A percentile compares a stretch with the other conserved stretches of the same genome.
Evolutionary conservation across 1,140 invertebrate species (phyloP).

Genomic region (Drosophila simulans): DNA sequence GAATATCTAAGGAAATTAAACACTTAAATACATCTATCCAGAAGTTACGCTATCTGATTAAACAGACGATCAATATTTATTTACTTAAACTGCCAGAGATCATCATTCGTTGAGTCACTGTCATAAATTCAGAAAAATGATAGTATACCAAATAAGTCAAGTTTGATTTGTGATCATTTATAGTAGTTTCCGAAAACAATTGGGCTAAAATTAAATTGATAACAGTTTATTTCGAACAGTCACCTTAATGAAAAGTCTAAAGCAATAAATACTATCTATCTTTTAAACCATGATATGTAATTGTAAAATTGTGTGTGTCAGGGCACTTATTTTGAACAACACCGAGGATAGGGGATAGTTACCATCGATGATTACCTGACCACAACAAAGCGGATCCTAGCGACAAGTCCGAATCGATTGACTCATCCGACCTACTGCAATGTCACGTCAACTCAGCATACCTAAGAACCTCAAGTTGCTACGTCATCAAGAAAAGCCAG

Average conservation of each 20-base stretch:
- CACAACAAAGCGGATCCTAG: slow-evolving; percentile 37
- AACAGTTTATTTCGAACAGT: no score
- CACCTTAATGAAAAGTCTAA: no score
- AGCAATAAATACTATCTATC: background rate
- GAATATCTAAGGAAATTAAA: background rate
- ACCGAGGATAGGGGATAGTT: background rate
- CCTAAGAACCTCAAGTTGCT: background rate
- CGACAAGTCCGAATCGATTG: slow-evolving; percentile 16
- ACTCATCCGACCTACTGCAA: slow-evolving; percentile 26
- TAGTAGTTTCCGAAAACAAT: background rate
- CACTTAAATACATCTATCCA: background rate
- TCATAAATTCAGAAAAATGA: background rate
- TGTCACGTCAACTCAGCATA: slow-evolving; percentile 8
- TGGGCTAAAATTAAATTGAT: background rate
- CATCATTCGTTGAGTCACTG: background rate
- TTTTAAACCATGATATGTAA: background rate
- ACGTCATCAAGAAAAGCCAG: slow-evolving; percentile 20
- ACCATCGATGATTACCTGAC: slow-evolving; percentile 11
- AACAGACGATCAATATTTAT: background rate
- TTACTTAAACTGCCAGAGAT: background rate
- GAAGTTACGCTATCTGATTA: background rate
- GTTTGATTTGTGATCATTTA: background rate
- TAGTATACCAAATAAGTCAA: background rate
- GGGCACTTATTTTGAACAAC: background rate
- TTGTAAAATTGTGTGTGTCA: background rate